Base-by-base conservation (phyloP, 1,140 invertebrate genomes). In the Achatina immaculata region DNA sequence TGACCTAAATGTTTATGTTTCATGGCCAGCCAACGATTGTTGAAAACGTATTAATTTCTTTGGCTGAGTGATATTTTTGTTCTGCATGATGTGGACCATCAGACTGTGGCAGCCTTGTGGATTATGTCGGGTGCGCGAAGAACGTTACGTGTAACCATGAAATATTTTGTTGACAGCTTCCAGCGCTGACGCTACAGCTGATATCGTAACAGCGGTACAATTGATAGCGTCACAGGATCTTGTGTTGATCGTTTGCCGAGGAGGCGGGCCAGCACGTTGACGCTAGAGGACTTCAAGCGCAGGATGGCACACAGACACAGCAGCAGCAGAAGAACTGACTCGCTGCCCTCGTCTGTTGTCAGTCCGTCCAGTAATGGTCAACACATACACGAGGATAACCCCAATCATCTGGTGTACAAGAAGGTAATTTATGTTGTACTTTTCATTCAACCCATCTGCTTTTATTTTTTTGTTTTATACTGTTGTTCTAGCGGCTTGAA, bases 331-430 rank as follows among this genome's bases (percentile, higher is more conserved):
- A 82, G 85, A 77, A 82, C 86, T 14, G 86, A 88, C 38, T 83
- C 84, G 55, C 81, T 86, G 78, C 85, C 86, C 34, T 84, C 81
- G 51, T 79, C 86, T 34, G 78, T 85, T 55, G 82, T 83, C 24
- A 76, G 82, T 75, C 82, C 84, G 40, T 83, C 85, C 79, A 83
- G 86, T 21, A 88, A 88, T 83, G 86, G 87, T n/a, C 87, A 88
- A 72, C 85, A 86, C 42, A 84, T 72, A 14, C 84, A 85, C 40
- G 86, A 87, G 76, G 86, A 88, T 58, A 88, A 86, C 65, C 87
- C 87, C 19, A 88, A 88, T 55, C 81, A 85, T 62, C 75, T 87
- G 48, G 87, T 87, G 0, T 88, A 87, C 55, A 88, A 87, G 80
- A 87, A 88, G 87, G 87, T 88, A 81, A 65, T 86, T 79, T 38